These are phyloP conservation scores for Alsophila aescularia DNA, from an alignment of 2,888 invertebrate genomes.

Conservation along the genomic window DNA sequence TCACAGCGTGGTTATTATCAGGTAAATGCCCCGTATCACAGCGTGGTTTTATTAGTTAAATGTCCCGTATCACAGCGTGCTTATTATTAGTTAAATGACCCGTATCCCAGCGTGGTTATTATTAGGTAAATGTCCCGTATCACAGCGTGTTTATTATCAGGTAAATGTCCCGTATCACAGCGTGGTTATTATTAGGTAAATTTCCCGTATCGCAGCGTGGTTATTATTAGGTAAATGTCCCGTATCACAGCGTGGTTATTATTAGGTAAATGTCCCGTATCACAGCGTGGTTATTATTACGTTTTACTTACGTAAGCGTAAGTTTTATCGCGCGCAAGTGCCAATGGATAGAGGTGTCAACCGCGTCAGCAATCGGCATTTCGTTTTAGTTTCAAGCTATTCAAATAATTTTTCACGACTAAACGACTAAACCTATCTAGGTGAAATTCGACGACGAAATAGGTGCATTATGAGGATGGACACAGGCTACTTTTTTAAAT, in stretches of 20 bases:
- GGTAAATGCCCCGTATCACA: not conserved
- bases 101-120: not conserved
- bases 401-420: too few species aligned
- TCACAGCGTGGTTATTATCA: not conserved
- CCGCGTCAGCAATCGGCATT: not conserved
- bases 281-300: not conserved
- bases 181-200: too few species aligned
- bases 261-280: not conserved
- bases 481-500: too few species aligned
- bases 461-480: too few species aligned
- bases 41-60: not conserved
- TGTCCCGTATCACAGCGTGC: not conserved
- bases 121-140: not conserved
- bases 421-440: too few species aligned
- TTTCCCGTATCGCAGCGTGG: not conserved
- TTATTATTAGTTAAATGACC: too few species aligned
- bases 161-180: conserved; percentile 1
- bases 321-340: not conserved
- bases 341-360: not conserved
- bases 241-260: not conserved
- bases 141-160: too few species aligned
- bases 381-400: too few species aligned
- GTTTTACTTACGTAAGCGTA: not conserved
- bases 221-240: too few species aligned
- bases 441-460: too few species aligned